phyloP scores from a whole-genome alignment of 2,888 invertebrate genomes.

The Chloroclysta siterata region DNA sequence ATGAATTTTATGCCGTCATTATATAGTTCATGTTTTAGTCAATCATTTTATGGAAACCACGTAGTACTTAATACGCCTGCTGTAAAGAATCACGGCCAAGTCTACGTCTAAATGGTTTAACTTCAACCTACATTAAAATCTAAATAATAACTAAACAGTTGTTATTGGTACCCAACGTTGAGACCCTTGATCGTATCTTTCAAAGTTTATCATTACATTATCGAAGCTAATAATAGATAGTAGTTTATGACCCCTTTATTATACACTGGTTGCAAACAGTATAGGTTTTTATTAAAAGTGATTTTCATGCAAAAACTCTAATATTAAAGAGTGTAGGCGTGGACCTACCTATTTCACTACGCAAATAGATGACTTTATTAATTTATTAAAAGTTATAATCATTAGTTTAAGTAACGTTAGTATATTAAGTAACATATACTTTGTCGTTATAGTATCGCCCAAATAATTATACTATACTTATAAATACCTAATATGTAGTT shows the following conservation, averaged over 20 bases:
- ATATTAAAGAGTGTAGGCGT: too few relatives aligned
- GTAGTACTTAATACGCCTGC: too few relatives aligned
- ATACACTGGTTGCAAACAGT: neutral
- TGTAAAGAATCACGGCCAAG: too few relatives aligned
- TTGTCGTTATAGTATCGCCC: slow-evolving; percentile 13
- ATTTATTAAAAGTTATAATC: slow-evolving; percentile 12
- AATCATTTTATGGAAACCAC: too few relatives aligned
- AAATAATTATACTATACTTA: neutral
- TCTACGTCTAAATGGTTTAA: neutral
- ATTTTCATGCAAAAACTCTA: too few relatives aligned
- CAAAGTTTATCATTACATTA: neutral
- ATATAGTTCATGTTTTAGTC: too few relatives aligned
- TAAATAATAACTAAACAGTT: neutral
- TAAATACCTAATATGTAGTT: neutral
- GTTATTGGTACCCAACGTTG: neutral
- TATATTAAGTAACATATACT: slow-evolving; percentile 6
- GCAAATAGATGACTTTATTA: slow-evolving; percentile 7
- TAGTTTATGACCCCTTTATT: neutral
- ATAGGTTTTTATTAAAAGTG: too few relatives aligned
- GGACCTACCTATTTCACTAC: neutral
- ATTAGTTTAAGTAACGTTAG: slow-evolving; percentile 12
- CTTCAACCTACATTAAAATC: neutral
- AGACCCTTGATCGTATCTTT: neutral
- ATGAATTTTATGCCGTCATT: too few relatives aligned
- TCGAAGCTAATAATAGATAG: neutral